phyloP scores from a whole-genome alignment of 2,888 invertebrate species.

The Eumacrocentrus americanus region DNA sequence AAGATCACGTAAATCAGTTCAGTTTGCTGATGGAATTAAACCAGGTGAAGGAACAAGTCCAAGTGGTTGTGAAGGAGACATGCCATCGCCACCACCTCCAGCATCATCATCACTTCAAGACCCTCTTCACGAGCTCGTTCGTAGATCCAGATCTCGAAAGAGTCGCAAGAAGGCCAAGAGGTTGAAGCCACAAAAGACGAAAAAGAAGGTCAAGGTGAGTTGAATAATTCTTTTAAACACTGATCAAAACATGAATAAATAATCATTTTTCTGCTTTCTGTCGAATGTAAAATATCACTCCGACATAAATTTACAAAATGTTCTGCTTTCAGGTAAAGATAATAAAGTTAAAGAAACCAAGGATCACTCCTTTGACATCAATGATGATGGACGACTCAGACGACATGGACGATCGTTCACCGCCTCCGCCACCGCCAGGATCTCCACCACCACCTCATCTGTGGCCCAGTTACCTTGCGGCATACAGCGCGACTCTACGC shows the following conservation, averaged over 20 bases:
- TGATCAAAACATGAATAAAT: neutral
- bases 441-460: conserved; percentile 66
- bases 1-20: conserved; percentile 61
- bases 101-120: conserved; percentile 44
- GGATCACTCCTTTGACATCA: conserved; percentile 54
- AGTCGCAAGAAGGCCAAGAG: conserved; percentile 64
- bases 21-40: conserved; percentile 68
- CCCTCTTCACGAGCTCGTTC: conserved; percentile 42
- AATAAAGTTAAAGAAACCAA: conserved; percentile 58
- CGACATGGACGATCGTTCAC: conserved; percentile 65
- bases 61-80: conserved; percentile 67
- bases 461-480: conserved; percentile 61
- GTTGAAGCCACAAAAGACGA: conserved; percentile 63
- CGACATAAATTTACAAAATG: neutral
- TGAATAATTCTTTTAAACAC: neutral
- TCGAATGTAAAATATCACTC: too few relatives aligned
- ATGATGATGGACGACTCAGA: conserved; percentile 63
- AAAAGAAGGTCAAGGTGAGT: conserved; percentile 64
- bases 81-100: conserved; percentile 68
- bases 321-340: conserved; percentile 60
- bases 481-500: conserved; percentile 46
- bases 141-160: conserved; percentile 53
- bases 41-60: conserved; percentile 69
- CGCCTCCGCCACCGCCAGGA: conserved; percentile 69
- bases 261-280: too few relatives aligned